phyloP scores from a whole-genome alignment of 2,797 vertebrate genomes.

The Gallirallus australis region DNA sequence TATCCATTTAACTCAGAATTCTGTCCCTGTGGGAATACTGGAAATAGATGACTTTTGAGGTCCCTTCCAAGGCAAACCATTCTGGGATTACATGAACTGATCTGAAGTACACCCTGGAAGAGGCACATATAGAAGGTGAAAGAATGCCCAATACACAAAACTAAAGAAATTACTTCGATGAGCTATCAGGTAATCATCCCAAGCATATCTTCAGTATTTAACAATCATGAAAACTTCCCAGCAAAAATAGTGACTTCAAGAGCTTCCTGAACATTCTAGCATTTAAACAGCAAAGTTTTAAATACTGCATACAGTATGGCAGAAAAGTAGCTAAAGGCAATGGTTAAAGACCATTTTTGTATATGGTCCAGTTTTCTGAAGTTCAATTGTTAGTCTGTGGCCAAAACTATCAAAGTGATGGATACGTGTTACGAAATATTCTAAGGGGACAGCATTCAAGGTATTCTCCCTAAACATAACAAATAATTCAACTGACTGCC shows the following conservation, averaged over 20 bases:
- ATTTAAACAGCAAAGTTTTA: neutral
- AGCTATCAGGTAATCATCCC: neutral
- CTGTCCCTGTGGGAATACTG: neutral
- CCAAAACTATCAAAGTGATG: neutral
- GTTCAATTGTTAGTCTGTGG: neutral
- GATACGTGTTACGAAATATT: neutral
- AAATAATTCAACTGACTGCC: neutral
- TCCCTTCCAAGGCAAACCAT: too few relatives aligned
- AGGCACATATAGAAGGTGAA: neutral
- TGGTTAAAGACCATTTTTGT: neutral
- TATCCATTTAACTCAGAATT: neutral
- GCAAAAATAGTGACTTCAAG: neutral
- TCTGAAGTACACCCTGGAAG: neutral
- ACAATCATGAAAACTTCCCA: neutral
- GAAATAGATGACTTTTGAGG: too few relatives aligned
- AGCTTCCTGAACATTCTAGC: neutral
- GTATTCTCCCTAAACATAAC: neutral
- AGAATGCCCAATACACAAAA: neutral
- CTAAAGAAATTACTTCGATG: neutral
- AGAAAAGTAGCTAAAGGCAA: neutral
- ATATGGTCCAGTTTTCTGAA: neutral
- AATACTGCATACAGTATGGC: neutral
- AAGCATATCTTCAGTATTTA: neutral
- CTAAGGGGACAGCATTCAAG: neutral
- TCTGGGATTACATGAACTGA: neutral